Base-by-base conservation (phyloP, 1,140 invertebrate genomes). In the Drosophila saltans region DNA sequence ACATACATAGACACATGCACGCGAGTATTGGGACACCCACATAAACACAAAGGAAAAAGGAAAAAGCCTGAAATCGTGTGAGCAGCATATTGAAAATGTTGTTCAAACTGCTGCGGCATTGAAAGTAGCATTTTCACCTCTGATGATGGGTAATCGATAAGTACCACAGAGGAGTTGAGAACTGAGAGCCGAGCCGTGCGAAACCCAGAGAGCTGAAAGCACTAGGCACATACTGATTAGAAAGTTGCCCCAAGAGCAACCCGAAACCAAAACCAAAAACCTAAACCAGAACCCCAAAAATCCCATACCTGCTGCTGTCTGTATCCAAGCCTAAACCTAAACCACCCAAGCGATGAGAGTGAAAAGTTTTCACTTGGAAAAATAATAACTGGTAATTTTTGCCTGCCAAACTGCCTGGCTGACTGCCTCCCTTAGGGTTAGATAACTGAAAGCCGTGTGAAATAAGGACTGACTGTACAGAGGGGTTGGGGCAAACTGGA, bases 351-450 rank as follows among this genome's bases (percentile, higher is more conserved):
- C 45, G 72, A 43, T 75, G 75, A 59, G 66, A 75, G 72, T 77
- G 76, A 86, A 82, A 86, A 86, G 48, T 88, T 88, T 86, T 41
- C 66, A 64, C 68, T 63, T 52, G 45, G 55, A 66, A 77, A 86
- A 80, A 80, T 86, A 88, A 86, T 86, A 83, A 86, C 72, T 78
- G 80, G 80, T 83, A 66, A 74, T 77, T 88, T 79, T 82, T 43
- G 61, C 48, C 43, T 66, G 52, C 30, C 30, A 33, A 33, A 36
- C 30, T 30, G 30, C 56, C 24, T 40, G 21, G 45, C 45, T 24
- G 8, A 24, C 48, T 21, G 8, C 33, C 30, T 48, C 8, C 63
- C n/a, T 48, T 52, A 2, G 58, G 65, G 7, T 59, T 59, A 69
- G 72, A 75, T 76, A 76, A 45, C 74, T 69, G 45, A 26, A 52